Conservation (phyloP, 92 coral and sea anemone species). For the Porites rus region DNA sequence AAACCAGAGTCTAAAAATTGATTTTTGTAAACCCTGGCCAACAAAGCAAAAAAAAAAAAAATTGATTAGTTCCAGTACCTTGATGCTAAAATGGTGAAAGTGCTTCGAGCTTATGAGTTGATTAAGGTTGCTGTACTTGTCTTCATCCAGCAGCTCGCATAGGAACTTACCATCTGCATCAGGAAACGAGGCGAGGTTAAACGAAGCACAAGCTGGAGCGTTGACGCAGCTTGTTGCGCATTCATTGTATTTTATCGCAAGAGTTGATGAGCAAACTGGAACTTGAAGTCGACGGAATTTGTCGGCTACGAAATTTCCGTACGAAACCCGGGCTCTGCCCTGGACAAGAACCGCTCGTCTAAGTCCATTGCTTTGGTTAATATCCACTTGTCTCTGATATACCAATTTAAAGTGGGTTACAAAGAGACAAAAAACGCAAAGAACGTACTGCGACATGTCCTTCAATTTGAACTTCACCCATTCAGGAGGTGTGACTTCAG, state of each 20-base stretch:
- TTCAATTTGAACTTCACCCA: not conserved
- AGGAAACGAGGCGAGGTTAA: constrained; percentile 13
- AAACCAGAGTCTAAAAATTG: too few species aligned
- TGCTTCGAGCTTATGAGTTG: constrained; percentile 13
- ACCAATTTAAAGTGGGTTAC: not conserved
- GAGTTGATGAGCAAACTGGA: constrained; percentile 3
- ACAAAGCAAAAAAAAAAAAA: too few species aligned
- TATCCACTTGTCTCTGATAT: not conserved
- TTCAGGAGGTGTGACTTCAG: not conserved
- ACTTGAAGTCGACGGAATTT: constrained; percentile 17
- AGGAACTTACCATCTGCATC: not conserved
- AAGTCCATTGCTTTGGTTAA: not conserved
- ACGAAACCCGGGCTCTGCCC: not conserved
- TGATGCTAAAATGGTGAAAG: constrained; percentile 20
- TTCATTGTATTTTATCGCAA: constrained; percentile 5
- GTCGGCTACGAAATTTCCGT: not conserved
- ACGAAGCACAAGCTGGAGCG: constrained; percentile 21
- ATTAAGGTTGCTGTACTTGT: not conserved
- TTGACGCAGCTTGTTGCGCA: constrained; percentile 27
- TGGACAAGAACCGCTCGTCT: not conserved
- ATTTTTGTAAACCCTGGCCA: too few species aligned
- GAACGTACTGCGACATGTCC: not conserved
- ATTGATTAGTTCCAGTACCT: not conserved
- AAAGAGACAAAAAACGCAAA: not conserved
- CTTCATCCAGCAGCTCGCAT: constrained; percentile 27